Conservation (phyloP, 2,888 invertebrate species). For the Pecten maximus region DNA sequence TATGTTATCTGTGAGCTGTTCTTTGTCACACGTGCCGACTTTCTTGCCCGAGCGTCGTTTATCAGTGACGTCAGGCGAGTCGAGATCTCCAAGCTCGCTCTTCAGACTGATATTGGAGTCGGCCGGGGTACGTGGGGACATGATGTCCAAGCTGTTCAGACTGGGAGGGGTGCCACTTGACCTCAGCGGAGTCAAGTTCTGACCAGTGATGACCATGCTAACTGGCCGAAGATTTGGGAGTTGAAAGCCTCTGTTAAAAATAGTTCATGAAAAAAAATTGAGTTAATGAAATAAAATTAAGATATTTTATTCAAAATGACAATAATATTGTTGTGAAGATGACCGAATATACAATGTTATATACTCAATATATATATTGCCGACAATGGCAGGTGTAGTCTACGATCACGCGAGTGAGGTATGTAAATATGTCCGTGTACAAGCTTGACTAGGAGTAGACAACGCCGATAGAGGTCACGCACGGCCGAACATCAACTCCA, state of each 20-base stretch:
- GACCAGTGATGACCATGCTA: conserved; percentile 68
- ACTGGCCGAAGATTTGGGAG: conserved; percentile 76
- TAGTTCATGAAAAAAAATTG: too few relatives aligned
- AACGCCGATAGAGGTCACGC: too few relatives aligned
- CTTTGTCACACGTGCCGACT: conserved; percentile 74
- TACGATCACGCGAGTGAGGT: too few relatives aligned
- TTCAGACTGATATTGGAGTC: conserved; percentile 80
- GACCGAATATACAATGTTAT: too few relatives aligned
- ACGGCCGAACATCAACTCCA: too few relatives aligned
- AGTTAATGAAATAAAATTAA: too few relatives aligned
- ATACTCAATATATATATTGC: too few relatives aligned
- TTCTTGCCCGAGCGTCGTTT: conserved; percentile 57
- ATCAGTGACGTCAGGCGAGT: conserved; percentile 66
- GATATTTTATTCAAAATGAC: too few relatives aligned
- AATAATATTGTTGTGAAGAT: too few relatives aligned
- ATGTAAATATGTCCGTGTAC: too few relatives aligned
- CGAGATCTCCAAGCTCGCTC: conserved; percentile 79
- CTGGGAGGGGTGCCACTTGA: conserved; percentile 83
- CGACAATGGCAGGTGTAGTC: too few relatives aligned
- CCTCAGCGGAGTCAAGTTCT: conserved; percentile 85
- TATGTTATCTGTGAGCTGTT: conserved; percentile 76
- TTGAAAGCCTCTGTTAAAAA: conserved; percentile 73
- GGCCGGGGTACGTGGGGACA: conserved; percentile 77
- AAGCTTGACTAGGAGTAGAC: too few relatives aligned
- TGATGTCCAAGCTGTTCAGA: conserved; percentile 80